Conservation (phyloP, 2,888 invertebrate species). For the Ichneumoninae sp. region DNA sequence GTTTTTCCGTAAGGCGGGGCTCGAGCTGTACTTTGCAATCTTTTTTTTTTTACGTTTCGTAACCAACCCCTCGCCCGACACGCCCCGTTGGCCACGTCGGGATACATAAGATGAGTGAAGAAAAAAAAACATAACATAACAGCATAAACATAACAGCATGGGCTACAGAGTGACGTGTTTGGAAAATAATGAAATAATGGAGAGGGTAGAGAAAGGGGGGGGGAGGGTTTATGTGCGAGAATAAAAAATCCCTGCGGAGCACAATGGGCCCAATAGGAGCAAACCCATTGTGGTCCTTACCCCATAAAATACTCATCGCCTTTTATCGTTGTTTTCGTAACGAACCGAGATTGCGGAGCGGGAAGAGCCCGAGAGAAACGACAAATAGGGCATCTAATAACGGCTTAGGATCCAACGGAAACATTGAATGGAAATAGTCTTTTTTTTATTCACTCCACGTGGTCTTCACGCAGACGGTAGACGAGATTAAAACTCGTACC, state of each 20-base stretch:
- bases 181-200: constrained; percentile 83
- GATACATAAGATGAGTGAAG: constrained; percentile 33
- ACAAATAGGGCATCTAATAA: constrained; percentile 74
- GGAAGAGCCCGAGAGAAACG: constrained; percentile 56
- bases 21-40: constrained; percentile 72
- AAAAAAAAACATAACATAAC: constrained; percentile 70
- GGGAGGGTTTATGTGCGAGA: constrained; percentile 40
- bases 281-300: constrained; percentile 77
- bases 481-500: constrained; percentile 63
- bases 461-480: constrained; percentile 31
- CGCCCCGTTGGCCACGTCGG: constrained; percentile 75
- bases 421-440: constrained; percentile 80
- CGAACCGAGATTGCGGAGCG: constrained; percentile 72
- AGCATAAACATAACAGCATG: no score
- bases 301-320: constrained; percentile 84
- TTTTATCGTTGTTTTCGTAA: constrained; percentile 83
- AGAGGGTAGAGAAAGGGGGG: constrained; percentile 63
- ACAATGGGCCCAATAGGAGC: constrained; percentile 53
- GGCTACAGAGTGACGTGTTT: constrained; percentile 79
- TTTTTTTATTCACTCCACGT: constrained; percentile 65
- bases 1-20: constrained; percentile 69
- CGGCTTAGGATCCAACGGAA: constrained; percentile 79
- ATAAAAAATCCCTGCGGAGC: constrained; percentile 7
- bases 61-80: constrained; percentile 70
- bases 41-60: constrained; percentile 68